Conservation (phyloP, 2,797 vertebrate species). For the Urocyon cinereoargenteus region DNA sequence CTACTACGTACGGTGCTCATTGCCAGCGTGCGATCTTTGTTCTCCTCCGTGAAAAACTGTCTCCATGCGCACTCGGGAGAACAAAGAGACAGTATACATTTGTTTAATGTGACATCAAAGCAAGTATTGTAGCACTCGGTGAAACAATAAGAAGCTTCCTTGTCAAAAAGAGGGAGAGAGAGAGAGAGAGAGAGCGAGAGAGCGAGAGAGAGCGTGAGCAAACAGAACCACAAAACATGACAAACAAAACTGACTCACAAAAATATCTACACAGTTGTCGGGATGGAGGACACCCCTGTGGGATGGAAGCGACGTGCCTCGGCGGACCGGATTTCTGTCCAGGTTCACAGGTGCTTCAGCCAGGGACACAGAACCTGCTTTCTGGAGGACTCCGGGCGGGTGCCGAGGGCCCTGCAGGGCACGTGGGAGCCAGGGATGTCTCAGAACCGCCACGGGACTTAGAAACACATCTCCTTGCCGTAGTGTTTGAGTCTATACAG, state of each 20-base stretch:
- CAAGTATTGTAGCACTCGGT: slow-evolving; percentile 90
- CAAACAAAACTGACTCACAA: slow-evolving; percentile 73
- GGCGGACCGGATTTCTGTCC: slow-evolving; percentile 84
- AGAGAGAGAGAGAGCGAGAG: slow-evolving; percentile 61
- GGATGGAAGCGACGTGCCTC: slow-evolving; percentile 75
- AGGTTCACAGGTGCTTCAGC: slow-evolving; percentile 88
- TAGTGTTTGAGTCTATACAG: slow-evolving; percentile 87
- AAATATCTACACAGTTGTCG: slow-evolving; percentile 59
- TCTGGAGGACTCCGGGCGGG: slow-evolving; percentile 85
- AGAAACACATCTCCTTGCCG: slow-evolving; percentile 85
- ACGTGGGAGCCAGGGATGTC: slow-evolving; percentile 85
- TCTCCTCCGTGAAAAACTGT: slow-evolving; percentile 89
- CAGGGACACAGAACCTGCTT: slow-evolving; percentile 85
- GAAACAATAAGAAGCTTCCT: slow-evolving; percentile 88
- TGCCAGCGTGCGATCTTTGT: slow-evolving; percentile 91
- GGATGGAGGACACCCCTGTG: slow-evolving; percentile 82
- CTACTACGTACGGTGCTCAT: slow-evolving; percentile 94
- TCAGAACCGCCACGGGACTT: slow-evolving; percentile 83
- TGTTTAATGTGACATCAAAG: slow-evolving; percentile 91
- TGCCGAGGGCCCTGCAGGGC: slow-evolving; percentile 82
- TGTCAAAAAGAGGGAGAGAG: slow-evolving; percentile 80
- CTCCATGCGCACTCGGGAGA: slow-evolving; percentile 88
- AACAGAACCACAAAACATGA: slow-evolving; percentile 74
- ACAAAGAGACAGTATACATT: slow-evolving; percentile 90
- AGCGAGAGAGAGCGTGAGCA: slow-evolving; percentile 66